A percentile compares a stretch with the other conserved stretches of the same genome.
Evolutionary conservation across 2,888 invertebrate species (phyloP).

Genomic region (Rhaphigaster nebulosa): DNA sequence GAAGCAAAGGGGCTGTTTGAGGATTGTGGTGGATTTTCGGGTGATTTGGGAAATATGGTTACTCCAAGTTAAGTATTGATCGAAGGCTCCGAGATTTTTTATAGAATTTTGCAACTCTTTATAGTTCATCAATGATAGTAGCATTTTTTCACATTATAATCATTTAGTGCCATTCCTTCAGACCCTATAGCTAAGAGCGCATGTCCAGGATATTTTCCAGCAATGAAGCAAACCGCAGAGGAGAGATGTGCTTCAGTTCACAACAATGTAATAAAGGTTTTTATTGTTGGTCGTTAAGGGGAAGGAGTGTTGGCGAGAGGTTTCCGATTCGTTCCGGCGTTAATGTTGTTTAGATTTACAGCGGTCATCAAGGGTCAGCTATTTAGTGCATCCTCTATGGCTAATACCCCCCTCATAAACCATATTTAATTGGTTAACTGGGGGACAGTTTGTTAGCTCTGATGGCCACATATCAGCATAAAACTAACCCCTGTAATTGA

Average conservation of each 20-base stretch:
- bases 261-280: constrained; percentile 42
- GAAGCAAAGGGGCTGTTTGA: no score
- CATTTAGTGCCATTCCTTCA: background rate
- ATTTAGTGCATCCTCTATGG: constrained; percentile 40
- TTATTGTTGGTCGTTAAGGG: constrained; percentile 44
- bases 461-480: background rate
- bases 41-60: no score
- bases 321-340: constrained; percentile 24
- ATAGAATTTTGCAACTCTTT: no score
- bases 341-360: constrained; percentile 47
- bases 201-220: background rate
- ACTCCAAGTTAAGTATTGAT: no score
- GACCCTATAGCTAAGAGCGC: background rate
- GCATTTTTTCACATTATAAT: no score
- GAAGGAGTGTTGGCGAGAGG: constrained; percentile 29
- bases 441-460: background rate
- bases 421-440: constrained; percentile 35
- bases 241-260: background rate
- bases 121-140: no score
- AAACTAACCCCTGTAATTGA: background rate
- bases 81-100: no score
- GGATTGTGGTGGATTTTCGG: no score
- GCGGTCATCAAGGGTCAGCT: constrained; percentile 50
- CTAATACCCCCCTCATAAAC: constrained; percentile 30
- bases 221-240: background rate